These are phyloP conservation scores for Polia nebulosa DNA, from an alignment of 2,888 invertebrate species.

Conservation along the genomic window DNA sequence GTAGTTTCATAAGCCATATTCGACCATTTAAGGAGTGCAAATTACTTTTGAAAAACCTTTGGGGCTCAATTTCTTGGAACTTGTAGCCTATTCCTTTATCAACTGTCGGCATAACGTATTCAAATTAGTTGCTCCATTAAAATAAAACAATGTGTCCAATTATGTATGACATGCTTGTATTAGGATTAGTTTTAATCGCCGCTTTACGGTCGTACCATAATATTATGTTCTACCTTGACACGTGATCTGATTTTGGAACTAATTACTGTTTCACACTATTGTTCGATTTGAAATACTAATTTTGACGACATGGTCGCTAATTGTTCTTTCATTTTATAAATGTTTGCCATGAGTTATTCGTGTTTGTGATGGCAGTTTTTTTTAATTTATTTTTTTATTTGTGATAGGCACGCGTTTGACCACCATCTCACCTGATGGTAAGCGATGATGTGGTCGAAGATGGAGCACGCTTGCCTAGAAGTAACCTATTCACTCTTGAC, in stretches of 20 bases:
- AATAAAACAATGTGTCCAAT: slow-evolving; percentile 34
- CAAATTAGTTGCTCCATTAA: slow-evolving; percentile 36
- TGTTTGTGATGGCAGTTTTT: neutral
- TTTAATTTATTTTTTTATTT: no score
- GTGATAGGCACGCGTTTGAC: no score
- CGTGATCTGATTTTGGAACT: slow-evolving; percentile 48
- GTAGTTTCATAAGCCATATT: neutral
- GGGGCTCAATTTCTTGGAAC: neutral
- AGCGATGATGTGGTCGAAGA: no score
- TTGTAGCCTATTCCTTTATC: neutral
- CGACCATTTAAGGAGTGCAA: neutral
- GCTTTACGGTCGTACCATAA: slow-evolving; percentile 22
- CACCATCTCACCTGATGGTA: no score
- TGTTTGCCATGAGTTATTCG: slow-evolving; percentile 1
- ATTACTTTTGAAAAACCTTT: neutral
- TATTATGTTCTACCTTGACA: slow-evolving; percentile 1
- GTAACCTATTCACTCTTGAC: no score
- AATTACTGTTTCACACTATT: slow-evolving; percentile 56
- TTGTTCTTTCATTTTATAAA: slow-evolving; percentile 37
- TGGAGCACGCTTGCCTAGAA: no score
- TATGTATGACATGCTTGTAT: slow-evolving; percentile 3
- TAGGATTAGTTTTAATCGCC: slow-evolving; percentile 24
- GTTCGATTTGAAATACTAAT: slow-evolving; percentile 49
- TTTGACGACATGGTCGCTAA: slow-evolving; percentile 19
- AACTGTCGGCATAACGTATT: neutral